Conservation (phyloP, 2,888 invertebrate genomes). For the Patella pellucida region DNA sequence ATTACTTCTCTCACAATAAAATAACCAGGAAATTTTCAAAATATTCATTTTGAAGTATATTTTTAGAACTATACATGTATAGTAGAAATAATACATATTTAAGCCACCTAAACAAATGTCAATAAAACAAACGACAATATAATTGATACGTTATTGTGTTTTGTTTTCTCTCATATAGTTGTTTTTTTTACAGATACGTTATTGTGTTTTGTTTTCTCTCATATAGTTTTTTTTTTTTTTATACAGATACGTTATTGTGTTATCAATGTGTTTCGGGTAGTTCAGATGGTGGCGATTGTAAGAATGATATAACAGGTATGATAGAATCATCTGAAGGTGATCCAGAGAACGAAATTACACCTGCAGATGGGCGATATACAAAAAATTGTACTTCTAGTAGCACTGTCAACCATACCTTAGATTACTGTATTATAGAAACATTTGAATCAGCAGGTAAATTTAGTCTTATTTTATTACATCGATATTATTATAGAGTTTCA, state of each 20-base stretch:
- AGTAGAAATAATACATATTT: too few relatives aligned
- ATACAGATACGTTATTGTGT: constrained; percentile 22
- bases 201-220: background rate
- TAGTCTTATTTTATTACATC: background rate
- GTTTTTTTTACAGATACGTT: constrained; percentile 18
- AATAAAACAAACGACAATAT: too few relatives aligned
- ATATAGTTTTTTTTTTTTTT: background rate
- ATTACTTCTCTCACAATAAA: too few relatives aligned
- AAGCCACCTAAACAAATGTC: too few relatives aligned
- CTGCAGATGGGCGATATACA: background rate
- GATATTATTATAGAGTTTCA: too few relatives aligned
- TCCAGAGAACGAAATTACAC: background rate
- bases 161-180: too few relatives aligned
- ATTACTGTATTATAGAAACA: constrained; percentile 26
- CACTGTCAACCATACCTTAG: background rate
- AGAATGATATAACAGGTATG: constrained; percentile 14
- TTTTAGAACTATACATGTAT: too few relatives aligned
- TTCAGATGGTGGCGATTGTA: constrained; percentile 7
- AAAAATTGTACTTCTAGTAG: constrained; percentile 19
- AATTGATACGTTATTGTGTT: too few relatives aligned
- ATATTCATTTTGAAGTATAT: too few relatives aligned
- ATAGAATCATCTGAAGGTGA: constrained; percentile 6
- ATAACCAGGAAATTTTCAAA: too few relatives aligned
- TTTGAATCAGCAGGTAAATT: constrained; percentile 20
- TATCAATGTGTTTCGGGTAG: constrained; percentile 12